These are phyloP conservation scores for Idaea straminata DNA, from an alignment of 2,888 invertebrate species.

Conservation along the genomic window DNA sequence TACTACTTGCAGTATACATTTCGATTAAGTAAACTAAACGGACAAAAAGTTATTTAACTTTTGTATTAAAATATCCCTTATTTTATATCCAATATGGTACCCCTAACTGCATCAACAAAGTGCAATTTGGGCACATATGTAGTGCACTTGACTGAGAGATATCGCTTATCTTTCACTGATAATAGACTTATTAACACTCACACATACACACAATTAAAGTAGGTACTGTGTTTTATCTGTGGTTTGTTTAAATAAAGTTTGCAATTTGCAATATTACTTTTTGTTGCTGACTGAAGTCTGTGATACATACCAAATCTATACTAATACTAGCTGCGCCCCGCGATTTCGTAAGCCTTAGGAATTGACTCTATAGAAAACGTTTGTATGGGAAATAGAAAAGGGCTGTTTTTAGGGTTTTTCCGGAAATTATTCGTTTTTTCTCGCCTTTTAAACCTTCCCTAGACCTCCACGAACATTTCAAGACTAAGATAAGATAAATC, in stretches of 20 bases:
- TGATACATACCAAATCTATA: not conserved
- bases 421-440: too few species aligned
- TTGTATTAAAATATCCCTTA: not conserved
- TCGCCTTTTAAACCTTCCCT: too few species aligned
- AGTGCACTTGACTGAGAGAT: not conserved
- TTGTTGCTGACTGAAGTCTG: not conserved
- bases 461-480: too few species aligned
- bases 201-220: not conserved
- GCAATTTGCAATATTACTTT: not conserved
- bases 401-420: too few species aligned
- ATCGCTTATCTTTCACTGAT: not conserved
- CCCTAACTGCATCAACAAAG: not conserved
- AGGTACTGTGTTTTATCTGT: not conserved
- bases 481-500: too few species aligned
- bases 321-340: too few species aligned
- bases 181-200: not conserved
- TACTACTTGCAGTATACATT: too few species aligned
- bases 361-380: too few species aligned
- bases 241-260: not conserved
- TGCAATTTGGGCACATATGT: not conserved
- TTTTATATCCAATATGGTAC: not conserved
- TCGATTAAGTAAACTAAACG: too few species aligned
- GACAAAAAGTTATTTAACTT: not conserved
- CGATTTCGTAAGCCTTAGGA: too few species aligned
- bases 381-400: too few species aligned